phyloP scores from a whole-genome alignment of 2,888 invertebrate species.

The Celastrina argiolus region DNA sequence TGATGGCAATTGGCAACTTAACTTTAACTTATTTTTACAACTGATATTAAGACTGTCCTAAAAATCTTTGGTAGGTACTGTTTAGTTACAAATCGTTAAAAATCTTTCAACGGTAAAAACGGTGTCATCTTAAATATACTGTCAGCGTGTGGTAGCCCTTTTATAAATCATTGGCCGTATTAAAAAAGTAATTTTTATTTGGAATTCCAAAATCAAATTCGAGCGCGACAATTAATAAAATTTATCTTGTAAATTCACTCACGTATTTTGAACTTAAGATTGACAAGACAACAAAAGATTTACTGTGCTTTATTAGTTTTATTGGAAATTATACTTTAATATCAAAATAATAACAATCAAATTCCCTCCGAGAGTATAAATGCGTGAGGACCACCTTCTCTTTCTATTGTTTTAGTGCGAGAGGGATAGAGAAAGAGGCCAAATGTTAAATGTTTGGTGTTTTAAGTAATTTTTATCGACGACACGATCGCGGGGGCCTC shows the following conservation, averaged over 20 bases:
- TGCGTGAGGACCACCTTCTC: constrained; percentile 34
- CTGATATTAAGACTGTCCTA: not conserved
- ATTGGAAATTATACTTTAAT: constrained; percentile 25
- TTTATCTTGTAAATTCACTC: constrained; percentile 57
- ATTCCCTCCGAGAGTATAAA: not conserved
- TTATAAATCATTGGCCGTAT: not conserved
- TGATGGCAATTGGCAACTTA: too few relatives aligned
- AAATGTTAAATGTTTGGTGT: constrained; percentile 73
- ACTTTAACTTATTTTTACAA: not conserved
- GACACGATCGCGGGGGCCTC: constrained; percentile 69
- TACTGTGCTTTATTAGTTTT: constrained; percentile 39
- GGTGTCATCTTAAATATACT: not conserved
- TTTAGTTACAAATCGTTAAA: not conserved
- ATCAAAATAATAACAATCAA: not conserved
- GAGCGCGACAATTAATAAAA: constrained; percentile 50
- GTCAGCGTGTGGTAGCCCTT: not conserved
- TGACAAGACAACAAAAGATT: constrained; percentile 60
- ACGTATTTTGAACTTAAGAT: constrained; percentile 58
- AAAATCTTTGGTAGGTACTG: not conserved
- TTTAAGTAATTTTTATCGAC: constrained; percentile 77
- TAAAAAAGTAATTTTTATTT: constrained; percentile 27
- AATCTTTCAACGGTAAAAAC: not conserved
- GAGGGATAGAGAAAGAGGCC: constrained; percentile 51
- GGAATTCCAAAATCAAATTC: constrained; percentile 29
- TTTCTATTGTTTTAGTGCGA: constrained; percentile 42